Evolutionary conservation across 2,888 invertebrate species (phyloP).

Genomic region (Leptopilina myrica): DNA sequence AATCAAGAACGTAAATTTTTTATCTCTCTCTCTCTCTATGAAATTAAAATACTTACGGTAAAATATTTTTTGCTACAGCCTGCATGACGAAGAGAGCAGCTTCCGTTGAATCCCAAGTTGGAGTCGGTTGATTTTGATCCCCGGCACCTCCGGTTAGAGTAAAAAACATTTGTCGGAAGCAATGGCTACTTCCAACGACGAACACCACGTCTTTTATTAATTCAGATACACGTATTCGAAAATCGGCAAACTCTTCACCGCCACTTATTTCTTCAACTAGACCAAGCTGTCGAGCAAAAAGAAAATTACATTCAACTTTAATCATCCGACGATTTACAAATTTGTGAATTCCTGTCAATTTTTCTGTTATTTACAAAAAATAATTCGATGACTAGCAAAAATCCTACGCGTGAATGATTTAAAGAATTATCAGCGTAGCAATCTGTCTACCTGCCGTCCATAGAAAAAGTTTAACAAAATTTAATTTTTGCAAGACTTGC

Average conservation of each 20-base stretch:
- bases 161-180: constrained; percentile 93
- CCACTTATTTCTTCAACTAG: constrained; percentile 76
- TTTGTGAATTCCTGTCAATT: too few relatives aligned
- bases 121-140: constrained; percentile 73
- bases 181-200: constrained; percentile 94
- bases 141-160: constrained; percentile 78
- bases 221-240: constrained; percentile 92
- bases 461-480: too few relatives aligned
- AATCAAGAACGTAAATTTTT: not conserved
- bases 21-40: too few relatives aligned
- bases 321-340: too few relatives aligned
- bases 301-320: too few relatives aligned
- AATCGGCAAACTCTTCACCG: constrained; percentile 85
- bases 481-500: too few relatives aligned
- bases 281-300: constrained; percentile 63
- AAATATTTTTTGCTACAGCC: constrained; percentile 94
- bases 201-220: constrained; percentile 97
- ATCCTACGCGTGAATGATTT: too few relatives aligned
- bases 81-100: constrained; percentile 97
- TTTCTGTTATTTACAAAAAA: too few relatives aligned
- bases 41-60: constrained; percentile 85
- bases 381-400: too few relatives aligned
- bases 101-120: constrained; percentile 95
- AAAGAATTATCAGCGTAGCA: too few relatives aligned
- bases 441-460: too few relatives aligned